Conservation (phyloP, 2,888 invertebrate genomes). For the Caenorhabditis zanzibari region DNA sequence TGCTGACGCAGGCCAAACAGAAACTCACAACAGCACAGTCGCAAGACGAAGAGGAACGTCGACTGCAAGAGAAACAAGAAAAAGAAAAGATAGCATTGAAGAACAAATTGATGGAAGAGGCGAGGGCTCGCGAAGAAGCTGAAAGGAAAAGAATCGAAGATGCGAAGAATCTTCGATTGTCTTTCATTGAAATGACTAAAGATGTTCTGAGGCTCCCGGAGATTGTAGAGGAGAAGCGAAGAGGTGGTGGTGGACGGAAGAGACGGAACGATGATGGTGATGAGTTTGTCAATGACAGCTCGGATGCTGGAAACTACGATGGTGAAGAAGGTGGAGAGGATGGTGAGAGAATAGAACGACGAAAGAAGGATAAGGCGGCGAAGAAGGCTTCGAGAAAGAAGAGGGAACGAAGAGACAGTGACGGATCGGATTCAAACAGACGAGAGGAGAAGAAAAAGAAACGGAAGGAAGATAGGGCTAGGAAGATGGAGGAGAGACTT, state of each 20-base stretch:
- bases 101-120: slow-evolving; percentile 56
- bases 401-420: slow-evolving; percentile 63
- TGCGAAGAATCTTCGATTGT: slow-evolving; percentile 85
- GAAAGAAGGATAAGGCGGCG: slow-evolving; percentile 69
- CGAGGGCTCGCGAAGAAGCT: slow-evolving; percentile 66
- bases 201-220: slow-evolving; percentile 77
- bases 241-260: slow-evolving; percentile 71
- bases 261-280: slow-evolving; percentile 74
- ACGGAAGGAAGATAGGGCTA: slow-evolving; percentile 65
- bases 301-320: slow-evolving; percentile 78
- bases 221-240: slow-evolving; percentile 68
- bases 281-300: slow-evolving; percentile 81
- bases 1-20: slow-evolving; percentile 94
- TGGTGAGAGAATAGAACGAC: slow-evolving; percentile 53
- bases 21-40: slow-evolving; percentile 93
- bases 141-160: slow-evolving; percentile 87
- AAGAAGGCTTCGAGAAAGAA: slow-evolving; percentile 68
- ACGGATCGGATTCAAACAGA: slow-evolving; percentile 72
- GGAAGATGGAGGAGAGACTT: slow-evolving; percentile 66
- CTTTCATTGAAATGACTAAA: slow-evolving; percentile 90
- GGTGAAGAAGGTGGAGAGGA: slow-evolving; percentile 70
- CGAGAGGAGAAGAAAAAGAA: slow-evolving; percentile 60
- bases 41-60: slow-evolving; percentile 94
- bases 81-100: slow-evolving; percentile 47
- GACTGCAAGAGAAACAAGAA: slow-evolving; percentile 85